Base-by-base conservation (phyloP, 2,797 vertebrate genomes). In the Gallinago stenura region DNA sequence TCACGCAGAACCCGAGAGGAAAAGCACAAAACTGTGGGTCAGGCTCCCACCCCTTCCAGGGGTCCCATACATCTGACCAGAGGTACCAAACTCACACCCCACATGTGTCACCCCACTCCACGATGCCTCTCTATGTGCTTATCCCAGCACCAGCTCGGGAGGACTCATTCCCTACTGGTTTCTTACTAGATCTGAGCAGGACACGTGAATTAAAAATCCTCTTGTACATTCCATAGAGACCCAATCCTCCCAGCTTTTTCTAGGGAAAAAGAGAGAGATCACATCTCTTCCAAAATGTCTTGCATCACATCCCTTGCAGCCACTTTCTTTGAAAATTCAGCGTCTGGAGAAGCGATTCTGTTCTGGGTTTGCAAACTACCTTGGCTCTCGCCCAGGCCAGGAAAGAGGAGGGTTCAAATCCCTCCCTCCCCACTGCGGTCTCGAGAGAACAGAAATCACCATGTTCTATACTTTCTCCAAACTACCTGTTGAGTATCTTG, bases 271-370 rank as follows among this genome's bases (percentile, higher is more conserved):
- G 11, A 72, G 35, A 46, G 53, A 71, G 18, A 83, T 13, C 5
- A 0, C 24, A 37, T 21, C 24, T 69, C 62, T 43, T 57, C 11
- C 6, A 58, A 90, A 75, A 83, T 10, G 31, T 15, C 83, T 81
- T 37, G 37, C 37, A 37, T 37, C 37, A 37, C 37, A 37, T 37
- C 37, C 12, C 39, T 83, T 81, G 37, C 54, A 78, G 61, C 2
- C 65, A 39, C 26, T 81, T 81, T 58, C 51, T 60, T 85, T 80
- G 48, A 78, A 88, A 88, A 71, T 60, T 68, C 69, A 48, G 37
- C 0, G 0, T 13, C 53, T 51, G 72, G 31, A 77, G 53, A 75
- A 68, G 35, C 0, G 2, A 76, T 72, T 86, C 41, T 56, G 10
- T 26, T 66, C 24, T 5, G 65, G n/a, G 17, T 76, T 66, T 92